Evolutionary conservation across 2,888 invertebrate species (phyloP), one percentile per base, ranked within the genome.

Genomic region (Pherbina coryleti): DNA sequence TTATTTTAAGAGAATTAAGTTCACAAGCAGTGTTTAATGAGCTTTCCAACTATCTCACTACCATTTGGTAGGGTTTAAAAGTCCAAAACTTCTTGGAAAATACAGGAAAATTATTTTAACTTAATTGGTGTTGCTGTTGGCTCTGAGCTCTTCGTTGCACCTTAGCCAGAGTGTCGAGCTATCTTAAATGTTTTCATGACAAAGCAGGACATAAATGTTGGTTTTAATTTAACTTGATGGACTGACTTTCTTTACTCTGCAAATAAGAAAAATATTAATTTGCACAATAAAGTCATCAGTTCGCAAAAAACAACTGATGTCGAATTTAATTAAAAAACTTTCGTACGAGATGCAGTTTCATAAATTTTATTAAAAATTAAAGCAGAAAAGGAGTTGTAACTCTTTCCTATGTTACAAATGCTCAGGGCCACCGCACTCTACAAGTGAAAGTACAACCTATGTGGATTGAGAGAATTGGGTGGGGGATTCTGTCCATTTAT

Each of bases 271-370:
- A 72, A 72, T 44, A 72, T 19, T 72, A 57, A 57, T 57, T 72
- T 37, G 17, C 37, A 37, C 72, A 57, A 60, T 72, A 22, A 60
- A 31, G 60, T 57, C 57, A 37, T 57, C 19, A 19, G 72, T 34
- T 51, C 28, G 60, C 44, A 19, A 34, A 11, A 44, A 57, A 34
- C 37, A 51, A 70, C 25, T 53, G 28, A 25, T 69, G 51, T 51
- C 69, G 19, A 69, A 69, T 51, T 62, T 62, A 57, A 74, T 74
- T 74, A 31, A 62, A n/a, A 62, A 74, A 37, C 19, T 64, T 73
- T 62, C 34, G 74, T 17, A 37, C 74, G 44, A 34, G 44, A 28
- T 62, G 62, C 49, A 62, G 34, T 51, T 51, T 51, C 62, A 37
- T 28, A 74, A 64, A 60, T 62, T 60, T 73, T 25, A 64, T 74